Base-by-base conservation (phyloP, 2,113 vertebrate genomes). In the Ophthalmolycus amberensis region DNA sequence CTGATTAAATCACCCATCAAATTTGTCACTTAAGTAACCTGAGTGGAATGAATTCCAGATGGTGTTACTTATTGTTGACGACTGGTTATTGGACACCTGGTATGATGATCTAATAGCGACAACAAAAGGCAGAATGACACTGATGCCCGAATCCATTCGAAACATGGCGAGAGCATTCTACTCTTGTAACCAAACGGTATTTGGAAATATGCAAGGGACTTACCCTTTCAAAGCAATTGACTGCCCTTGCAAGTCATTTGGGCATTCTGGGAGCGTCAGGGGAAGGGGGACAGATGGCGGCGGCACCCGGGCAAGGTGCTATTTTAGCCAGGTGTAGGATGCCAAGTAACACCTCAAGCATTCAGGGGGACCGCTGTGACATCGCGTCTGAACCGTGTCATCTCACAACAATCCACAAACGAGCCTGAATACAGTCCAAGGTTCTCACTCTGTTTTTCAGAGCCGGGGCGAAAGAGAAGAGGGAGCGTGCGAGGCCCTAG, bases 281-380 rank as follows among this genome's bases (percentile, higher is more conserved):
- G 71, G 66, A 83, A 77, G 83, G 85, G 82, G 82, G 93, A 90
- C 93, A 92, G 88, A 90, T 91, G 90, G 91, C 70, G 40, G 78
- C 54, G 59, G 81, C 70, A 75, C 14, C 16, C 16, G 46, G 63
- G 89, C 79, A 83, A 88, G 90, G 89, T 90, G 86, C 81, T 86
- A 84, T 88, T 94, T 90, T 78, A 89, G 87, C 89, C 87, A 89
- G 87, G 90, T 92, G 91, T 74, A 90, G 70, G 70, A 89, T 87
- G 90, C 90, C 90, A 91, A 86, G 83, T 86, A 77, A 92, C 86
- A 85, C 89, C 89, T 88, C 69, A 62, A 74, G 88, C 62, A 80
- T 91, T 84, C 75, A 82, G 68, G 70, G 44, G 83, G 77, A 86
- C 80, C 81, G 48, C 70, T 81, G 82, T 90, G 92, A 92, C 91